Conservation (phyloP, 2,113 vertebrate genomes). For the Indicator maculatus region DNA sequence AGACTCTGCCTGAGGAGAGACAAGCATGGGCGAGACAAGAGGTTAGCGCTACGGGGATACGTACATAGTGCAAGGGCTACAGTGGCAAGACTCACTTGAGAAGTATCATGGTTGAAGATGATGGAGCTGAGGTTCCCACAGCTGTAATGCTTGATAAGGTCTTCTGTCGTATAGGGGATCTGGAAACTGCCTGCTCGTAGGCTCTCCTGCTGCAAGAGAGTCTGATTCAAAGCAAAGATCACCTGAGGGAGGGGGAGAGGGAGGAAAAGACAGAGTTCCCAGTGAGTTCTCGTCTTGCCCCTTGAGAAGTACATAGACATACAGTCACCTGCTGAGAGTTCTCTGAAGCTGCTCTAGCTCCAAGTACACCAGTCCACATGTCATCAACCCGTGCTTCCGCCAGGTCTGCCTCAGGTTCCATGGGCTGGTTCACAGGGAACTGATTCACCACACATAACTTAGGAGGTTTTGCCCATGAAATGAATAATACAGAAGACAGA, state of each 20-base stretch:
- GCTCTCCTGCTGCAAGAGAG: slow-evolving; percentile 87
- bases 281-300: background rate
- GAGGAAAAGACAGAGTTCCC: slow-evolving; percentile 57
- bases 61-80: background rate
- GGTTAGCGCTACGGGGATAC: background rate
- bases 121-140: slow-evolving; percentile 90
- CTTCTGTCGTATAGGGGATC: slow-evolving; percentile 84
- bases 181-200: slow-evolving; percentile 83
- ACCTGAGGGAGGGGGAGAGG: slow-evolving; percentile 16
- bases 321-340: background rate
- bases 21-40: fast-evolving
- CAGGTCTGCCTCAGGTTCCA: background rate
- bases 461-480: background rate
- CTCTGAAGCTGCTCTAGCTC: background rate
- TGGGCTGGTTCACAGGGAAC: background rate
- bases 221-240: slow-evolving; percentile 80
- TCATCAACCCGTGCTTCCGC: background rate
- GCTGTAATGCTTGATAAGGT: slow-evolving; percentile 91
- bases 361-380: fast-evolving
- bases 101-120: slow-evolving; percentile 88
- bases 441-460: background rate
- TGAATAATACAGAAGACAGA: background rate
- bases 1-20: background rate
- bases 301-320: background rate
- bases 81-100: slow-evolving; percentile 77